phyloP scores from a whole-genome alignment of 2,113 vertebrate genomes.

The Numida meleagris region DNA sequence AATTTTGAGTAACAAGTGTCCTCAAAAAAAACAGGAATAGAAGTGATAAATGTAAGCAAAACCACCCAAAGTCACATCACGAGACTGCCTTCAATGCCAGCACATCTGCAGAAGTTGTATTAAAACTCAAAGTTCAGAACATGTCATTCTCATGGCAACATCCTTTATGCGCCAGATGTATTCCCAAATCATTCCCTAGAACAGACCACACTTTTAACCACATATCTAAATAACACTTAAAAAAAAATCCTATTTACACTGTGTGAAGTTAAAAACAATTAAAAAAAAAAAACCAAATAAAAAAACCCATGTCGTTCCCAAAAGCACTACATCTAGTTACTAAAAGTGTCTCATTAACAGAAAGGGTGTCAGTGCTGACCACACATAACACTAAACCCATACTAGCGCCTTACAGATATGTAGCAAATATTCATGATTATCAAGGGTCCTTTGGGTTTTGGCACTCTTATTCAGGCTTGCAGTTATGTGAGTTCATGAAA shows the following conservation, averaged over 20 bases:
- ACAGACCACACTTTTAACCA: slow-evolving; percentile 25
- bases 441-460: background rate
- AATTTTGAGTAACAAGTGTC: slow-evolving; percentile 12
- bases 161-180: slow-evolving; percentile 40
- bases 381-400: background rate
- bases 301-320: background rate
- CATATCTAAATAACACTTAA: background rate
- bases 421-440: background rate
- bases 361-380: background rate
- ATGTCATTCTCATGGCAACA: slow-evolving; percentile 60
- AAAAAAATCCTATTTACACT: background rate
- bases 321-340: background rate
- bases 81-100: slow-evolving; percentile 35
- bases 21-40: background rate
- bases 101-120: slow-evolving; percentile 65
- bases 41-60: slow-evolving; percentile 61
- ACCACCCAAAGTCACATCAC: slow-evolving; percentile 53
- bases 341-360: background rate
- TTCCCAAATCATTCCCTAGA: slow-evolving; percentile 30
- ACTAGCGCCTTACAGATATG: background rate
- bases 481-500: background rate
- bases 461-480: background rate
- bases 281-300: background rate
- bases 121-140: slow-evolving; percentile 62
- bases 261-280: background rate